Conservation (phyloP, 2,888 invertebrate genomes). For the Cecidostiba fungosa region DNA sequence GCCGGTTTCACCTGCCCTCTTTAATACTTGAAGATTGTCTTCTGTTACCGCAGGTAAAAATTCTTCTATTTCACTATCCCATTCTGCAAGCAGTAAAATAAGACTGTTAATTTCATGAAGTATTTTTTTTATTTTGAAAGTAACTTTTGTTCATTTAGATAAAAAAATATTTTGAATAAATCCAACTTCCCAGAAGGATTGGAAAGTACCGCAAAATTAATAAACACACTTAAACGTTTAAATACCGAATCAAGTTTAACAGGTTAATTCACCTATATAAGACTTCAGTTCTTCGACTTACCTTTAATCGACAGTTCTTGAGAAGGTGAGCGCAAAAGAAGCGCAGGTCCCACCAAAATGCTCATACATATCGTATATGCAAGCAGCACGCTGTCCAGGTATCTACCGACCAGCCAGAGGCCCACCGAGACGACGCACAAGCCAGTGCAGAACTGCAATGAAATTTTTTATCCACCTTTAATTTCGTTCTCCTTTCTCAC, state of each 20-base stretch:
- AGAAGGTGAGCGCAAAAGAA: conserved; percentile 72
- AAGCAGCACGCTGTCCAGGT: conserved; percentile 73
- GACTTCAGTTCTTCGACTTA: conserved; percentile 57
- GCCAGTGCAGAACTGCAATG: conserved; percentile 75
- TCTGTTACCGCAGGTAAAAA: conserved; percentile 78
- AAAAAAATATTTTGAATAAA: too few species aligned
- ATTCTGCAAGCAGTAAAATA: conserved; percentile 70
- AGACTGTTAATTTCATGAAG: not conserved
- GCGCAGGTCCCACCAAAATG: conserved; percentile 73
- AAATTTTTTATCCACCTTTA: conserved; percentile 1
- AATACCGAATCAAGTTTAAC: not conserved
- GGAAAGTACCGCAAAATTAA: too few species aligned
- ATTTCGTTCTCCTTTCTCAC: not conserved
- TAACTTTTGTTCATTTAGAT: not conserved
- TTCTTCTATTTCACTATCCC: conserved; percentile 79
- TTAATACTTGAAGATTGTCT: conserved; percentile 77
- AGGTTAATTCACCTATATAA: not conserved
- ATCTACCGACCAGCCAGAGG: conserved; percentile 74
- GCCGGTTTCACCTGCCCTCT: conserved; percentile 77
- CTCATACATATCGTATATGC: conserved; percentile 74
- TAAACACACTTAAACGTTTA: too few species aligned
- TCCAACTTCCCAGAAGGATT: too few species aligned
- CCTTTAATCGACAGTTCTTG: conserved; percentile 73
- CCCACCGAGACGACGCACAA: conserved; percentile 70
- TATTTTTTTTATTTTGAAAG: not conserved